Evolutionary conservation across 2,113 vertebrate species (phyloP).

Genomic region (Gavia stellata): DNA sequence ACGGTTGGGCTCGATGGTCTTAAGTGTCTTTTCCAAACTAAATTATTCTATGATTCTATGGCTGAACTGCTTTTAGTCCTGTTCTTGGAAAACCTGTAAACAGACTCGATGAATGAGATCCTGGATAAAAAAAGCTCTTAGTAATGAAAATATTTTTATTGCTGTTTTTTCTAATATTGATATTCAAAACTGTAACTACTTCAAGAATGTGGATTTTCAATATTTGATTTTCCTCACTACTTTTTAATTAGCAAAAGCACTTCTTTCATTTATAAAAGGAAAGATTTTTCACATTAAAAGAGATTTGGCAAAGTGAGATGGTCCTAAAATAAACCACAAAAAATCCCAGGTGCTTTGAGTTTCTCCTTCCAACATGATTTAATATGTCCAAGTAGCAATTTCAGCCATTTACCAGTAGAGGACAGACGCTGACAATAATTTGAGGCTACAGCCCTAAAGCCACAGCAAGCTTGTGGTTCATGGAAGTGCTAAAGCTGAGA

Average conservation of each 20-base stretch:
- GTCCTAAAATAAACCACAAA: not conserved
- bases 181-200: not conserved
- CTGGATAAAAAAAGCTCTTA: not conserved
- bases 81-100: not conserved
- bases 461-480: not conserved
- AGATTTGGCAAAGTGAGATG: not conserved
- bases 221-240: not conserved
- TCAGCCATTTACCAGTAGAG: not conserved
- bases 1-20: rapidly evolving
- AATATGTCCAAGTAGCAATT: not conserved
- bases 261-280: not conserved
- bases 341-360: not conserved
- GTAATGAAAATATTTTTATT: not conserved
- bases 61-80: not conserved
- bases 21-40: not conserved
- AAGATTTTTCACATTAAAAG: not conserved
- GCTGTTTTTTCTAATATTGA: not conserved
- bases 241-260: not conserved
- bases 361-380: not conserved
- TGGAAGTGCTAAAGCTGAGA: not conserved
- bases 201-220: not conserved
- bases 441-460: not conserved
- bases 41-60: not conserved
- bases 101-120: not conserved
- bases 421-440: not conserved